Evolutionary conservation across 2,113 vertebrate species (phyloP).

Genomic region (Antechinus flavipes): DNA sequence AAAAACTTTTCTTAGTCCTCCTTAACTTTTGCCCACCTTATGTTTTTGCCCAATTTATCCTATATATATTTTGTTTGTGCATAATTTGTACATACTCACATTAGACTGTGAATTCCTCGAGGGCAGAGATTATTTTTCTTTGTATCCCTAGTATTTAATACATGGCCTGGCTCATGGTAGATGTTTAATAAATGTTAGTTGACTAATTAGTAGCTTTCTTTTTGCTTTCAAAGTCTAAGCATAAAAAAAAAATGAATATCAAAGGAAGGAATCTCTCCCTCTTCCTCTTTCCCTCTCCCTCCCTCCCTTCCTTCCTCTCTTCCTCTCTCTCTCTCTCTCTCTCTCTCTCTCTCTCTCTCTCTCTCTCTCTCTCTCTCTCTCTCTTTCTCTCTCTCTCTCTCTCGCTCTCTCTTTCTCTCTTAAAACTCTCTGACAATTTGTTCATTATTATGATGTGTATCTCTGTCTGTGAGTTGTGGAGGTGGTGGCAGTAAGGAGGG

Average conservation of each 20-base stretch:
- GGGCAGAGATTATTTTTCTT: not conserved
- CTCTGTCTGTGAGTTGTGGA: not conserved
- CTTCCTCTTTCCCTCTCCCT: too few species aligned
- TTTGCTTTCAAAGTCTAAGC: not conserved
- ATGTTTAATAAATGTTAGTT: not conserved
- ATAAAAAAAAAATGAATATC: not conserved
- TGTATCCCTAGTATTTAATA: not conserved
- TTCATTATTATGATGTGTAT: not conserved
- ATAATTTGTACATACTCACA: not conserved
- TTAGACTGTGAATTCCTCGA: not conserved
- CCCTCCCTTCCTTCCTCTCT: too few species aligned
- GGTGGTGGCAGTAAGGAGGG: not conserved
- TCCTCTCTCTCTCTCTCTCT: too few species aligned
- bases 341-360: not conserved
- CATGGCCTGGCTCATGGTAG: not conserved
- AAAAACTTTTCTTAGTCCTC: not conserved
- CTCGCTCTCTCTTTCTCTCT: too few species aligned
- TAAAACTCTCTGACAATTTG: not conserved
- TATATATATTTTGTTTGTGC: not conserved
- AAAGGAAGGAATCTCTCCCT: not conserved
- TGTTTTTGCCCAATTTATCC: not conserved
- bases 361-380: too few species aligned
- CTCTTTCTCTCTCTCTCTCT: not conserved
- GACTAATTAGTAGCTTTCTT: not conserved
- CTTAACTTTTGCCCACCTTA: not conserved